A percentile compares a stretch with the other conserved stretches of the same genome.
Conservation (phyloP, 2,113 vertebrate genomes). For the Atrichornis clamosus region DNA sequence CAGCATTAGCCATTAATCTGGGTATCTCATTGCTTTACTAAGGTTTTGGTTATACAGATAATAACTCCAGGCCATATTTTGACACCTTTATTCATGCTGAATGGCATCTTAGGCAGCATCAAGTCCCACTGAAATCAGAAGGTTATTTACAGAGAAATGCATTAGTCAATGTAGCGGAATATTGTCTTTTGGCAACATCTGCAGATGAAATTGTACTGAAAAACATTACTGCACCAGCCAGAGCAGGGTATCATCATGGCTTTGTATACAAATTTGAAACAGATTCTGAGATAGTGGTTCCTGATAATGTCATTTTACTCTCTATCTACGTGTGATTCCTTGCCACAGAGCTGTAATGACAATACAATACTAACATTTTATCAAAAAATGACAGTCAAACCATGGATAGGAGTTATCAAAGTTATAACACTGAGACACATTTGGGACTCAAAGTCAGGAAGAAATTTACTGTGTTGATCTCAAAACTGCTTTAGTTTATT, state of each 20-base stretch:
- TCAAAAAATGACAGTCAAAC: not conserved
- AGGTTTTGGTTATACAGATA: not conserved
- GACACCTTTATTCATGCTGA: slow-evolving; percentile 19
- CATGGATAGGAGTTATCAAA: not conserved
- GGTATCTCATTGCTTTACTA: not conserved
- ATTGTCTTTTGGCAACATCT: slow-evolving; percentile 4
- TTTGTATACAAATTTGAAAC: slow-evolving; percentile 12
- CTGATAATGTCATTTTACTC: slow-evolving; percentile 1
- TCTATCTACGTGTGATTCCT: not conserved
- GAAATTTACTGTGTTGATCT: not conserved
- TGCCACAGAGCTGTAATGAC: not conserved
- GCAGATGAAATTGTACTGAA: not conserved
- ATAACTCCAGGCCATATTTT: not conserved
- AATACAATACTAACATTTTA: not conserved
- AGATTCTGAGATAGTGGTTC: not conserved
- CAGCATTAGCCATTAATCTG: slow-evolving; percentile 6
- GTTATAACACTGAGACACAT: not conserved
- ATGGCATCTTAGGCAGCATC: not conserved
- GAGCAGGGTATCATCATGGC: not conserved
- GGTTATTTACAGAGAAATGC: slow-evolving; percentile 16
- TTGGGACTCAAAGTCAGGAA: not conserved
- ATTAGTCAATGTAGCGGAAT: not conserved
- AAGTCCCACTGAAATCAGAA: slow-evolving; percentile 9
- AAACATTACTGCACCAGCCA: not conserved
- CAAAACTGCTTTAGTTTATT: not conserved